phyloP scores from a whole-genome alignment of 2,797 vertebrate species.

The Amblyraja radiata region DNA sequence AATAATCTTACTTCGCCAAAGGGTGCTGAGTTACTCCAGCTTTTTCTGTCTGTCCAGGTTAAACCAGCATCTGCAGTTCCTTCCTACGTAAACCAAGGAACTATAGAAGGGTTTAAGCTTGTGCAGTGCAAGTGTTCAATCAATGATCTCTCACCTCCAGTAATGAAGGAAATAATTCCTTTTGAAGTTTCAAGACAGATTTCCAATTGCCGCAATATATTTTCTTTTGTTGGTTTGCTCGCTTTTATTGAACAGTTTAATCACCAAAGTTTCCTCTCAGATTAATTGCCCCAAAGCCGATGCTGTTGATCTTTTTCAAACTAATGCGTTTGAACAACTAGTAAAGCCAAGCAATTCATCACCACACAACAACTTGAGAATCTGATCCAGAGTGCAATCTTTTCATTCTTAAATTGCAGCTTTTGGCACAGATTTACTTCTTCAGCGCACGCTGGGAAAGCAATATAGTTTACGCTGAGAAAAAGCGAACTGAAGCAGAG shows the following conservation, averaged over 20 bases:
- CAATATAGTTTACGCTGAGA: neutral
- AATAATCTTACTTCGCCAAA: too few species aligned
- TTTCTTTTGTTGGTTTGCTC: neutral
- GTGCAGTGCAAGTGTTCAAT: neutral
- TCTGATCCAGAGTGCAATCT: neutral
- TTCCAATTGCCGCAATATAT: neutral
- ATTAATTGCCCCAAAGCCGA: neutral
- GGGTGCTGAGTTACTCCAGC: too few species aligned
- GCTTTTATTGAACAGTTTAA: neutral
- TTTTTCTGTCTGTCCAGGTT: too few species aligned
- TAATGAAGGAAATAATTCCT: neutral
- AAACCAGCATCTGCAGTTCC: too few species aligned
- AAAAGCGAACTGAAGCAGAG: neutral
- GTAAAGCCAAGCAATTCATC: neutral
- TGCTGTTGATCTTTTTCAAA: neutral
- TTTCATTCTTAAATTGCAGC: neutral
- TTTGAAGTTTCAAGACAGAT: neutral
- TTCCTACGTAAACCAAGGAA: too few species aligned
- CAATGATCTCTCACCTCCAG: neutral
- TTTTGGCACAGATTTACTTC: neutral
- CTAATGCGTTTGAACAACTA: neutral
- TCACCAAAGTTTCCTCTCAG: too few species aligned
- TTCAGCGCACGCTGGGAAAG: neutral
- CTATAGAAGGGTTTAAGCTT: too few species aligned
- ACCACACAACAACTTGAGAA: neutral